Conservation (phyloP, 2,888 invertebrate species). For the Ethmia dodecea region DNA sequence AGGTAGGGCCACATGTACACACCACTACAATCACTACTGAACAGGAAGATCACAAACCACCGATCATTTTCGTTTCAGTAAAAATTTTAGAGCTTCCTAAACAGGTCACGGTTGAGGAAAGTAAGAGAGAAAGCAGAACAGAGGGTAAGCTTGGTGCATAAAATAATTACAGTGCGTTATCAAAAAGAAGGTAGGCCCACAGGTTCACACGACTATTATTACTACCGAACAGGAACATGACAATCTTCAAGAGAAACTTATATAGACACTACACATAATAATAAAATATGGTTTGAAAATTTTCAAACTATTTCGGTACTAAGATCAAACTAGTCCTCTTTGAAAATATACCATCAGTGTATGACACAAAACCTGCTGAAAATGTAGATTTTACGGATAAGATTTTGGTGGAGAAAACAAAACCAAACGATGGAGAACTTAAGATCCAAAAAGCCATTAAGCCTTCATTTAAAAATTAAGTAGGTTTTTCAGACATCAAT, state of each 20-base stretch:
- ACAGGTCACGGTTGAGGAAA: no score
- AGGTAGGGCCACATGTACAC: conserved; percentile 30
- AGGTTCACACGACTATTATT: conserved; percentile 22
- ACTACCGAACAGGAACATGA: conserved; percentile 7
- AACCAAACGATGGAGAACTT: conserved; percentile 24
- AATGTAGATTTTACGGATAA: conserved; percentile 23
- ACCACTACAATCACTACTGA: conserved; percentile 24
- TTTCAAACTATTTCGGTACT: no score
- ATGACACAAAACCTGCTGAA: conserved; percentile 18
- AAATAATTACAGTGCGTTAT: conserved; percentile 40
- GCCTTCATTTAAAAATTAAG: conserved; percentile 31
- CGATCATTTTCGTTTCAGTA: conserved; percentile 28
- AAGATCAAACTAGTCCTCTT: no score
- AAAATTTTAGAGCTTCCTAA: conserved; percentile 24
- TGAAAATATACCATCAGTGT: no score
- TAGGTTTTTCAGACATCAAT: no score
- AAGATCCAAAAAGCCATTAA: conserved; percentile 31
- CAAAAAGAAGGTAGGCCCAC: conserved; percentile 25
- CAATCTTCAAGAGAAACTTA: no score
- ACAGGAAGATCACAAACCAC: conserved; percentile 22
- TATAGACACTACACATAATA: no score
- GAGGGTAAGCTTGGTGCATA: no score
- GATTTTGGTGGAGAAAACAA: conserved; percentile 38
- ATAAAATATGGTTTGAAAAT: no score
- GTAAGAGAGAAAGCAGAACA: no score